Evolutionary conservation across 2,888 invertebrate genomes (phyloP).

Genomic region (Apantesis nais): DNA sequence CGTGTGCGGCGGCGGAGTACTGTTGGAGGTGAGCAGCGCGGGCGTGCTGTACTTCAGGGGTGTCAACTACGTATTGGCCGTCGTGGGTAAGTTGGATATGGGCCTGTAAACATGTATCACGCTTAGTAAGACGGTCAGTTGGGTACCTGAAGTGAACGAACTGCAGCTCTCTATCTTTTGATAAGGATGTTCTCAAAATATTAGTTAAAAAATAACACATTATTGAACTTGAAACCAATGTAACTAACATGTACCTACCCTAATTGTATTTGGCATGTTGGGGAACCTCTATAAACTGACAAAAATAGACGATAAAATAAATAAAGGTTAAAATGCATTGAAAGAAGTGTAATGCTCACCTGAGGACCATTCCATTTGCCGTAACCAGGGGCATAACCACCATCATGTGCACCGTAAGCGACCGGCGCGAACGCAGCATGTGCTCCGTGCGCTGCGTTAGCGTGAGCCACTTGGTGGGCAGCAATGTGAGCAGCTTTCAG

Average conservation of each 20-base stretch:
- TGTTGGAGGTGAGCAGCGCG: slow-evolving; percentile 77
- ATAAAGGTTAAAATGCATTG: background rate
- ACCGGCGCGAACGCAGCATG: slow-evolving; percentile 56
- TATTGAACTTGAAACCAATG: too few species aligned
- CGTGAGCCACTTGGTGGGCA: slow-evolving; percentile 76
- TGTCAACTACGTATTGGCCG: slow-evolving; percentile 82
- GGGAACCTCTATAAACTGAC: background rate
- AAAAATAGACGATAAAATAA: background rate
- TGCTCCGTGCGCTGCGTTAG: slow-evolving; percentile 59
- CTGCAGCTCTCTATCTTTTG: background rate
- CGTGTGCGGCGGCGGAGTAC: slow-evolving; percentile 77
- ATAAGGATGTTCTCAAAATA: background rate
- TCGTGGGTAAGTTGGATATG: slow-evolving; percentile 83
- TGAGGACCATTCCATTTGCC: slow-evolving; percentile 80
- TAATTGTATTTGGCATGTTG: background rate
- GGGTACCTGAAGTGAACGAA: background rate
- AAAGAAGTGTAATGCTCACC: slow-evolving; percentile 42
- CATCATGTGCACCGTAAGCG: slow-evolving; percentile 54
- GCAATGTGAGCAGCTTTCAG: slow-evolving; percentile 84
- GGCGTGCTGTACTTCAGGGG: slow-evolving; percentile 81
- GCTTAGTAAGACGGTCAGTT: background rate
- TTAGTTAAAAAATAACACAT: too few species aligned
- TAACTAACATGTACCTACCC: too few species aligned
- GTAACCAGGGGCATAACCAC: slow-evolving; percentile 73
- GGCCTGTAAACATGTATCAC: slow-evolving; percentile 53